Evolutionary conservation across 2,113 vertebrate species (phyloP).

Genomic region (Boulengerochromis microlepis): DNA sequence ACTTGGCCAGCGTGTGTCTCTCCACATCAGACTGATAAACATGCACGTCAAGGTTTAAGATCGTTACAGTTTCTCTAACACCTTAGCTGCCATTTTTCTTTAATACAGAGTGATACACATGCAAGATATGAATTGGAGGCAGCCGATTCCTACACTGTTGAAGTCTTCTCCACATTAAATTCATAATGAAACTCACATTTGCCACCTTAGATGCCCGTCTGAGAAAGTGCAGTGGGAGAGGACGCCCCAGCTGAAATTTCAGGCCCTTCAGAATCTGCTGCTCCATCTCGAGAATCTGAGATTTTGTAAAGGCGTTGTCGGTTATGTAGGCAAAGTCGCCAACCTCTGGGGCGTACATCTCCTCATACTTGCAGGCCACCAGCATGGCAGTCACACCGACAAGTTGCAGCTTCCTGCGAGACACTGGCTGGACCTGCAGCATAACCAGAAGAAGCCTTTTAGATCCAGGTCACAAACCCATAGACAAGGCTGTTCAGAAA

Average conservation of each 20-base stretch:
- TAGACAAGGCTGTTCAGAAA: no score
- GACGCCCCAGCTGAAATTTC: conserved; percentile 84
- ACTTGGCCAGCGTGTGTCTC: conserved; percentile 88
- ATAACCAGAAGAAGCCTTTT: background rate
- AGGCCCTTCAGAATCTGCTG: conserved; percentile 75
- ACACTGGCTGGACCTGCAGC: conserved; percentile 77
- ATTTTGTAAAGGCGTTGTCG: conserved; percentile 80
- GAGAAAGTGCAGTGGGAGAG: conserved; percentile 88
- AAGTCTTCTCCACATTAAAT: background rate
- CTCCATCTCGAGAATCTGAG: conserved; percentile 89
- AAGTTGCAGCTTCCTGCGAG: conserved; percentile 84
- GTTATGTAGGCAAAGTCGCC: conserved; percentile 92
- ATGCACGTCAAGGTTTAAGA: background rate
- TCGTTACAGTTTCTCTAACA: rapidly evolving
- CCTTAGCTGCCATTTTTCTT: background rate
- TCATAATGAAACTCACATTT: conserved; percentile 57
- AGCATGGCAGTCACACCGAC: conserved; percentile 87
- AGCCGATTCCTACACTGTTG: rapidly evolving
- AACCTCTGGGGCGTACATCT: conserved; percentile 81
- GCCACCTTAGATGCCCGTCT: conserved; percentile 89
- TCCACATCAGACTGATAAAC: conserved; percentile 77
- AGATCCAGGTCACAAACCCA: background rate
- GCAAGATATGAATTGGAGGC: rapidly evolving
- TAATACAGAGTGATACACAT: background rate
- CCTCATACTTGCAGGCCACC: conserved; percentile 91